Conservation (phyloP, 2,113 vertebrate species). For the Brachypteracias leptosomus region DNA sequence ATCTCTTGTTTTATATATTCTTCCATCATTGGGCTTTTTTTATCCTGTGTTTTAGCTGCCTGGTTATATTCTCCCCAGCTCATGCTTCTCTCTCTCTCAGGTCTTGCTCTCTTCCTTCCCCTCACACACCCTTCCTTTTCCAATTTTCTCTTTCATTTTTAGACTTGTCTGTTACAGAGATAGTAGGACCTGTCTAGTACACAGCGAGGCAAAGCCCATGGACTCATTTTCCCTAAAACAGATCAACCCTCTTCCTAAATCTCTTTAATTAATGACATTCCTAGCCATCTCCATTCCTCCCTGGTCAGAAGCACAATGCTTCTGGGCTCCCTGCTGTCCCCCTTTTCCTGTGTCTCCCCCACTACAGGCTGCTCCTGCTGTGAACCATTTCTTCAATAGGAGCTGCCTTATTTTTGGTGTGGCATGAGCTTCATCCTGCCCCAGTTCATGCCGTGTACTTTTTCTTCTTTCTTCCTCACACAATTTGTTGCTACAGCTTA, state of each 20-base stretch:
- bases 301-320: background rate
- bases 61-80: background rate
- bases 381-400: background rate
- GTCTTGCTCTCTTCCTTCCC: background rate
- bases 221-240: background rate
- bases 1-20: accelerated
- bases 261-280: background rate
- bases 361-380: background rate
- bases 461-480: background rate
- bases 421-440: conserved; percentile 6
- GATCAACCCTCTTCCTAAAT: background rate
- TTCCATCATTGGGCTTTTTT: background rate
- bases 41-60: background rate
- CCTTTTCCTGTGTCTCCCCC: background rate
- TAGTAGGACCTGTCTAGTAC: background rate
- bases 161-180: background rate
- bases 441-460: conserved; percentile 20
- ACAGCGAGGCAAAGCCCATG: background rate
- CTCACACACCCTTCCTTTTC: background rate
- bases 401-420: conserved; percentile 7
- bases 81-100: background rate
- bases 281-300: background rate
- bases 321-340: background rate
- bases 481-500: background rate
- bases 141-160: background rate